Percentiles rank a stretch among this genome's conserved stretches.
These are phyloP conservation scores for Hydraecia micacea DNA, from an alignment of 2,888 invertebrate species.

Conservation along the genomic window DNA sequence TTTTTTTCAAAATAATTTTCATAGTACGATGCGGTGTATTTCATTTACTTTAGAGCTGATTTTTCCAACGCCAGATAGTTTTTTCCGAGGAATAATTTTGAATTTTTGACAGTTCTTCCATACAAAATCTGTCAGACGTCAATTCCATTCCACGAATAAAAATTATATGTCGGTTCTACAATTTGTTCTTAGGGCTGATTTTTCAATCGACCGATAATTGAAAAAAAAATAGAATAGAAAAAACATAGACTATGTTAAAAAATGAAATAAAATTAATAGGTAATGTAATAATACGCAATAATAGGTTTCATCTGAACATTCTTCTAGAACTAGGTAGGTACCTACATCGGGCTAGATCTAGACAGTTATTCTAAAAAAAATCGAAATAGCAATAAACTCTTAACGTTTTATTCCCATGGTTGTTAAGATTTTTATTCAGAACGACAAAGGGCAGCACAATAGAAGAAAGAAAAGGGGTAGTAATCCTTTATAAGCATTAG, in stretches of 20 bases:
- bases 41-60: not conserved
- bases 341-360: not conserved
- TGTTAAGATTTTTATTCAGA: constrained; percentile 65
- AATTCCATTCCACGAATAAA: too few relatives aligned
- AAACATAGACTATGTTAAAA: too few relatives aligned
- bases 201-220: too few relatives aligned
- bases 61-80: too few relatives aligned
- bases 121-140: too few relatives aligned
- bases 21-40: not conserved
- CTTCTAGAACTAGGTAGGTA: not conserved
- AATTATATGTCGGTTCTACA: too few relatives aligned
- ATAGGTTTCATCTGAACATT: not conserved
- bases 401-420: constrained; percentile 5
- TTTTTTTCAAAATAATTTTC: not conserved
- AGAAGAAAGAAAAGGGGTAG: constrained; percentile 75
- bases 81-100: too few relatives aligned
- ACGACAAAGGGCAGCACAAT: constrained; percentile 59
- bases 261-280: too few relatives aligned
- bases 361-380: not conserved
- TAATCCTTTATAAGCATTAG: constrained; percentile 75
- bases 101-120: too few relatives aligned
- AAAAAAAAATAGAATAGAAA: too few relatives aligned
- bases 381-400: not conserved
- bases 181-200: too few relatives aligned
- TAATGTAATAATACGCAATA: not conserved